Percentiles rank a stretch among this genome's conserved stretches.
phyloP scores from a whole-genome alignment of 2,888 invertebrate genomes.

The Macrosiphum euphorbiae region DNA sequence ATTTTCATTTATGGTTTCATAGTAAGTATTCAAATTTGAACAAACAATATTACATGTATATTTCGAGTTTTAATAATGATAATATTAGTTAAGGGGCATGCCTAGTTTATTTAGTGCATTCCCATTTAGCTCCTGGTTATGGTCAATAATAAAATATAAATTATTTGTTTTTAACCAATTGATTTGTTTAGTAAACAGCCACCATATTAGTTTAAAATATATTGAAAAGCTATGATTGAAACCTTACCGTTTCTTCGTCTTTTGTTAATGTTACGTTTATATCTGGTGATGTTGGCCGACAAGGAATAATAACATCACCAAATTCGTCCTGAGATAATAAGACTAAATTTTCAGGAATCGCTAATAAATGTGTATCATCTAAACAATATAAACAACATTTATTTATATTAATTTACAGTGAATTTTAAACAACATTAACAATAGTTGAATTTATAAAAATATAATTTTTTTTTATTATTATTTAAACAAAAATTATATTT shows the following conservation, averaged over 20 bases:
- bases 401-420: neutral
- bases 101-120: too few relatives aligned
- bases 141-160: neutral
- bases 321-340: slow-evolving; percentile 71
- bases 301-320: slow-evolving; percentile 73
- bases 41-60: too few relatives aligned
- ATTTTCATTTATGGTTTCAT: too few relatives aligned
- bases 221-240: neutral
- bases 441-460: neutral
- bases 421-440: neutral
- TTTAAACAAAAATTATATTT: neutral
- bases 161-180: neutral
- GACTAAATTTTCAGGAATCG: slow-evolving; percentile 68
- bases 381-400: slow-evolving; percentile 64
- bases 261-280: slow-evolving; percentile 71
- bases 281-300: slow-evolving; percentile 76
- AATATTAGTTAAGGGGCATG: too few relatives aligned
- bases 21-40: too few relatives aligned
- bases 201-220: neutral
- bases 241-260: slow-evolving; percentile 66
- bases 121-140: neutral
- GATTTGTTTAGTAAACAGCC: neutral
- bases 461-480: neutral
- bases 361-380: slow-evolving; percentile 73
- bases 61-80: too few relatives aligned